These are phyloP conservation scores for Drosophila acutilabella DNA, from an alignment of 2,888 invertebrate genomes.

Conservation along the genomic window DNA sequence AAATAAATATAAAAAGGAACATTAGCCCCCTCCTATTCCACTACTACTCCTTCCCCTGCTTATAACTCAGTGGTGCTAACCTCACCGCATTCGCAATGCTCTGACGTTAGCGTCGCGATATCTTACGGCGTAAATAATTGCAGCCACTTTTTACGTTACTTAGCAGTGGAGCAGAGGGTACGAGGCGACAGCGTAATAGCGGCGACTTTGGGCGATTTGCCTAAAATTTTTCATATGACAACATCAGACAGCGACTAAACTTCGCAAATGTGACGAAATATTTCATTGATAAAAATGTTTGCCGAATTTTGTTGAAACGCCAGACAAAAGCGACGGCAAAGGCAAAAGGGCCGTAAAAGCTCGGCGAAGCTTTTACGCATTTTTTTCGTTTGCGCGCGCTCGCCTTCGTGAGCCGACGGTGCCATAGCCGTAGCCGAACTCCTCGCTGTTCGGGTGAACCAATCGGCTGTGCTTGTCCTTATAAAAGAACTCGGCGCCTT, in stretches of 20 bases:
- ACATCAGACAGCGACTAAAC: slow-evolving; percentile 45
- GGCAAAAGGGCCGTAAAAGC: slow-evolving; percentile 51
- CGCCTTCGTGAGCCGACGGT: slow-evolving; percentile 32
- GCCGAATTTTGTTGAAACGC: background rate
- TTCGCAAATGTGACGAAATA: slow-evolving; percentile 67
- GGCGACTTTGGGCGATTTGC: slow-evolving; percentile 29
- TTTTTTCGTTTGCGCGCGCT: slow-evolving; percentile 57
- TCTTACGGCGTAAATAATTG: slow-evolving; percentile 64
- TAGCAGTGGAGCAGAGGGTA: background rate
- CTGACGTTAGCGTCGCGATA: slow-evolving; percentile 34
- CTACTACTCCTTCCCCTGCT: too few species aligned
- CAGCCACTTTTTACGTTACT: slow-evolving; percentile 42
- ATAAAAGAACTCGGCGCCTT: slow-evolving; percentile 80
- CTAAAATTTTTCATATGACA: slow-evolving; percentile 50
- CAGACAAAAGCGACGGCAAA: background rate
- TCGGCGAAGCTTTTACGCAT: slow-evolving; percentile 73
- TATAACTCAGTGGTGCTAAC: background rate
- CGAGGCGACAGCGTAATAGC: too few species aligned
- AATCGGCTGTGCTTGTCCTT: slow-evolving; percentile 63
- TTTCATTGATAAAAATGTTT: slow-evolving; percentile 77
- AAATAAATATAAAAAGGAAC: background rate
- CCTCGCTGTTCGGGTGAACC: slow-evolving; percentile 22
- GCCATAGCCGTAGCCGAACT: slow-evolving; percentile 7
- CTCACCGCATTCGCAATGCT: slow-evolving; percentile 3
- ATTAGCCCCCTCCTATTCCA: background rate